phyloP scores from a whole-genome alignment of 2,797 vertebrate species.

The Sebastes iracundus region DNA sequence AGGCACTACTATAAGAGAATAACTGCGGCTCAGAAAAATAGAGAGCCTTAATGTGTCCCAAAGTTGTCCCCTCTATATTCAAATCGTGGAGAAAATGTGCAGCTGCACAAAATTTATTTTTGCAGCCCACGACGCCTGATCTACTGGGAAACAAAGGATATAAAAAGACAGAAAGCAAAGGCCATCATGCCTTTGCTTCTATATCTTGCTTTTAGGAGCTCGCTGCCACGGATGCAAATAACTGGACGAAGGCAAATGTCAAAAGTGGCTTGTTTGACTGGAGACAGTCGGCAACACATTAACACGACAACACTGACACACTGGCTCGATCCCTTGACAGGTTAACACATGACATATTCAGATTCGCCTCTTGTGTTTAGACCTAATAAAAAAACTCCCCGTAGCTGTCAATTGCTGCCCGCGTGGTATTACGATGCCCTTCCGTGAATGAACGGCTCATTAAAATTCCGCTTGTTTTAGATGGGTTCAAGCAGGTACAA shows the following conservation, averaged over 20 bases:
- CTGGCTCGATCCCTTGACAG: conserved; percentile 1
- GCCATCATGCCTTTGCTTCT: not conserved
- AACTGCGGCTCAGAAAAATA: not conserved
- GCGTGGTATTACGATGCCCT: not conserved
- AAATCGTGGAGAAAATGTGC: conserved; percentile 13
- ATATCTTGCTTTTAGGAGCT: conserved; percentile 7
- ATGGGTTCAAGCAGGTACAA: conserved; percentile 9
- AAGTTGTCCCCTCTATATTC: conserved; percentile 13
- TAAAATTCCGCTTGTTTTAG: conserved; percentile 9
- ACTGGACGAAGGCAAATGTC: conserved; percentile 55
- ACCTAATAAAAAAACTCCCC: conserved; percentile 10
- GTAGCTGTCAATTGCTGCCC: not conserved
- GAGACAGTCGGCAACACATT: conserved; percentile 29
- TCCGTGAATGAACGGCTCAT: conserved; percentile 9
- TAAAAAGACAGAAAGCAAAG: conserved; percentile 18
- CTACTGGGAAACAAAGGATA: not conserved
- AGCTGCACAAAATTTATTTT: not conserved
- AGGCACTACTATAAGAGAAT: conserved; percentile 10
- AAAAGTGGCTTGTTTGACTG: conserved; percentile 38
- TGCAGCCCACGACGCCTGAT: not conserved
- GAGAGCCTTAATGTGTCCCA: conserved; percentile 15
- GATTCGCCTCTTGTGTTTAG: conserved; percentile 8
- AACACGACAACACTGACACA: conserved; percentile 21
- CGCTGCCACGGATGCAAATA: conserved; percentile 42
- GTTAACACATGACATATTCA: conserved; percentile 33